phyloP scores from a whole-genome alignment of 37 sponge, comb jelly and placozoan species.

The Ephydatia muelleri region DNA sequence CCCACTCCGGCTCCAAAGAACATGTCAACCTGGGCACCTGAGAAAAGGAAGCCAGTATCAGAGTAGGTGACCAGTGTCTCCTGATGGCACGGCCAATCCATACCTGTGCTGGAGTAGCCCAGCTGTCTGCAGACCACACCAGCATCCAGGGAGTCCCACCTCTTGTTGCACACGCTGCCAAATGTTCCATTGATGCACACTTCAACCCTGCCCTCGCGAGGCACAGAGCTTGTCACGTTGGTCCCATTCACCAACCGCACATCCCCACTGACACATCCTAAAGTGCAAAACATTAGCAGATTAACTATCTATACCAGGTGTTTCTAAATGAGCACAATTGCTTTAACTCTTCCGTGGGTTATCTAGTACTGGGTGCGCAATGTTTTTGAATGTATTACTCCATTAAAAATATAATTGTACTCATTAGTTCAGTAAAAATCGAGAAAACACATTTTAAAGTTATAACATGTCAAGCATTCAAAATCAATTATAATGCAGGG shows the following conservation, averaged over 20 bases:
- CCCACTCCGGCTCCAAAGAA: conserved; percentile 22
- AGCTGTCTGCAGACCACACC: background rate
- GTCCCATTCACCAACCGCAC: conserved; percentile 22
- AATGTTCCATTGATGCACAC: conserved; percentile 8
- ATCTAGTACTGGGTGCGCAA: no score
- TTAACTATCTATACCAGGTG: no score
- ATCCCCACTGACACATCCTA: conserved; percentile 19
- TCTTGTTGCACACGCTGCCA: background rate
- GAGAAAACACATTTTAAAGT: no score
- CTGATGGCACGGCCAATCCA: background rate
- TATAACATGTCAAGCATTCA: no score
- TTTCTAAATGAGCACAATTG: no score
- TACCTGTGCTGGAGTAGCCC: background rate
- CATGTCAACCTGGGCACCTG: background rate
- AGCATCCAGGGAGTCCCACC: background rate
- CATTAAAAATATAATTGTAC: no score
- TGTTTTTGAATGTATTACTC: no score
- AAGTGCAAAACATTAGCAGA: background rate
- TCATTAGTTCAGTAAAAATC: no score
- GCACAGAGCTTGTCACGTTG: background rate
- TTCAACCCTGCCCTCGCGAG: conserved; percentile 10
- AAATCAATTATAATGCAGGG: no score
- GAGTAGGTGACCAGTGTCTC: background rate
- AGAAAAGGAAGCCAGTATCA: background rate
- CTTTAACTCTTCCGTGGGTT: no score